A percentile compares a stretch with the other conserved stretches of the same genome.
These are phyloP conservation scores for Dilophus febrilis DNA, from an alignment of 2,888 invertebrate species.

Conservation along the genomic window DNA sequence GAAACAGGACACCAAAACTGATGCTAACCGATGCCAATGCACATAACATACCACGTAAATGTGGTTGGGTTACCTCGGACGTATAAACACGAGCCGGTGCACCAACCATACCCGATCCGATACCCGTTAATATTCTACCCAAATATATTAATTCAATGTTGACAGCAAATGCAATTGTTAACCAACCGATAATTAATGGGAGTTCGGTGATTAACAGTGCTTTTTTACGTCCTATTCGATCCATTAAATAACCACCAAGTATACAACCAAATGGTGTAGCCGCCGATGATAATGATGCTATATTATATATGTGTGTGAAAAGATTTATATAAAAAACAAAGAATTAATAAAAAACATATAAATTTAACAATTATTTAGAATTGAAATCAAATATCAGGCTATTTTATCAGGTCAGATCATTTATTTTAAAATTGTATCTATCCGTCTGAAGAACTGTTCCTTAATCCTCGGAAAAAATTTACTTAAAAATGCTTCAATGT, in stretches of 20 bases:
- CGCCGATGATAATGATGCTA: slow-evolving; percentile 48
- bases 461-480: no score
- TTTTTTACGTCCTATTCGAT: slow-evolving; percentile 43
- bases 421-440: no score
- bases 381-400: no score
- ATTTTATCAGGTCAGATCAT: no score
- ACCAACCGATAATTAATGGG: slow-evolving; percentile 52
- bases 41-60: slow-evolving; percentile 55
- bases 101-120: slow-evolving; percentile 56
- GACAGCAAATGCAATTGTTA: slow-evolving; percentile 39
- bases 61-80: slow-evolving; percentile 53
- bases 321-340: no score
- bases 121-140: slow-evolving; percentile 47
- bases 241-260: slow-evolving; percentile 52
- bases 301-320: no score
- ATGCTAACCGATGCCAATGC: slow-evolving; percentile 54
- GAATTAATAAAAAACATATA: no score
- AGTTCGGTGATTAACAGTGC: slow-evolving; percentile 47
- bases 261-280: slow-evolving; percentile 54
- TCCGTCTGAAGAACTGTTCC: no score
- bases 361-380: no score
- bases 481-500: no score
- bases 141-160: slow-evolving; percentile 43
- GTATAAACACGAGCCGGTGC: slow-evolving; percentile 54
- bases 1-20: slow-evolving; percentile 49